phyloP scores from a whole-genome alignment of 2,113 vertebrate species.

The Elanus axillaris region DNA sequence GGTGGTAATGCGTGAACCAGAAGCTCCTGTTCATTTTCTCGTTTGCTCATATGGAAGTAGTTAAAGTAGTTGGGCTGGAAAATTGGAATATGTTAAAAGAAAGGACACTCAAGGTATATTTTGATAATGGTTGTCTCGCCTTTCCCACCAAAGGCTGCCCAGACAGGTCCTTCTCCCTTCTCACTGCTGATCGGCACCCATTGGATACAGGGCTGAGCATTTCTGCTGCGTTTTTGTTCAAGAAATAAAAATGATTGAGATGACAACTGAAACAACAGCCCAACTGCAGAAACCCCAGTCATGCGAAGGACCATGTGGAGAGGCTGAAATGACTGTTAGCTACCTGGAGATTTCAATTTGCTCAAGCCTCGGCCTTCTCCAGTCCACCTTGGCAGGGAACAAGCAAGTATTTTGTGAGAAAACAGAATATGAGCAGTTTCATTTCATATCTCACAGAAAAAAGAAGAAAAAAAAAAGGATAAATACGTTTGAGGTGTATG shows the following conservation, averaged over 20 bases:
- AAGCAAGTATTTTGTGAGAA: background rate
- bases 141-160: background rate
- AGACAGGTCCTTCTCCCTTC: background rate
- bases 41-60: background rate
- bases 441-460: background rate
- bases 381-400: background rate
- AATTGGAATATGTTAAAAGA: background rate
- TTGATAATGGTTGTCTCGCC: background rate
- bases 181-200: background rate
- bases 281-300: background rate
- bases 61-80: background rate
- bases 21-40: background rate
- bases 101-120: background rate
- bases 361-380: background rate
- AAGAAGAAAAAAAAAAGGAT: background rate
- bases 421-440: background rate
- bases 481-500: background rate
- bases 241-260: background rate
- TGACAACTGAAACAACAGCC: background rate
- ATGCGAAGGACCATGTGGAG: background rate
- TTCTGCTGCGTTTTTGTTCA: background rate
- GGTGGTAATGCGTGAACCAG: background rate
- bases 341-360: constrained; percentile 30
- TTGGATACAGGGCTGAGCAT: accelerated
- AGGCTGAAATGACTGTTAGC: constrained; percentile 27